These are phyloP conservation scores for Castor canadensis DNA, from an alignment of 2,113 vertebrate genomes.

Conservation along the genomic window DNA sequence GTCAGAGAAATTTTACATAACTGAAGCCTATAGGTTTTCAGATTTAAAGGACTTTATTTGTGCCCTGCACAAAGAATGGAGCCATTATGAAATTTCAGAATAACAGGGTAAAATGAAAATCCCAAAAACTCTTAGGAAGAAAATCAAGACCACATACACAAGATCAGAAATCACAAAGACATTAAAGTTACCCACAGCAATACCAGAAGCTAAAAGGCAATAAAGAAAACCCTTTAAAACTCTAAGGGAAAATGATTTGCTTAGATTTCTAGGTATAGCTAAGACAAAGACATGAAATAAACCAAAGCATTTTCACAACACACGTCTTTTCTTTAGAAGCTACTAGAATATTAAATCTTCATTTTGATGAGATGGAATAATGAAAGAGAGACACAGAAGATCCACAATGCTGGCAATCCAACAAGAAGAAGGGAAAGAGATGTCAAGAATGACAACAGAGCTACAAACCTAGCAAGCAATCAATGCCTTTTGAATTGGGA, in stretches of 20 bases:
- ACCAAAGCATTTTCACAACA: not conserved
- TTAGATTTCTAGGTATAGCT: not conserved
- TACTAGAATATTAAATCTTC: not conserved
- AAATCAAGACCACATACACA: not conserved
- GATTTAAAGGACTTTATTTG: not conserved
- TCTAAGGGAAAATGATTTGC: not conserved
- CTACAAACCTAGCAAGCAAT: not conserved
- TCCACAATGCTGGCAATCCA: not conserved
- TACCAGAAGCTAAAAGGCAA: not conserved
- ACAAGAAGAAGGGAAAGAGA: not conserved
- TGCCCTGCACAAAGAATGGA: not conserved
- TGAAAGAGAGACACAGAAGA: not conserved
- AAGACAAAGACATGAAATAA: not conserved
- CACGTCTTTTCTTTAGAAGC: not conserved
- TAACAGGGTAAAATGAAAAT: not conserved
- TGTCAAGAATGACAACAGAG: not conserved
- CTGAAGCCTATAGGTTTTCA: not conserved
- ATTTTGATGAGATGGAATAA: not conserved
- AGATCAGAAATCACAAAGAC: not conserved
- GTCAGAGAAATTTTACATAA: not conserved
- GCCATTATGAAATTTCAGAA: constrained; percentile 38
- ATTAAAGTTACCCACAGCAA: not conserved
- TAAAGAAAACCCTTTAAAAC: constrained; percentile 9
- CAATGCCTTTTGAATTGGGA: not conserved
- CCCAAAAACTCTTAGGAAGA: not conserved